A percentile compares a stretch with the other conserved stretches of the same genome.
Conservation (phyloP, 92 coral and sea anemone species). For the Heliopora coerulea region DNA sequence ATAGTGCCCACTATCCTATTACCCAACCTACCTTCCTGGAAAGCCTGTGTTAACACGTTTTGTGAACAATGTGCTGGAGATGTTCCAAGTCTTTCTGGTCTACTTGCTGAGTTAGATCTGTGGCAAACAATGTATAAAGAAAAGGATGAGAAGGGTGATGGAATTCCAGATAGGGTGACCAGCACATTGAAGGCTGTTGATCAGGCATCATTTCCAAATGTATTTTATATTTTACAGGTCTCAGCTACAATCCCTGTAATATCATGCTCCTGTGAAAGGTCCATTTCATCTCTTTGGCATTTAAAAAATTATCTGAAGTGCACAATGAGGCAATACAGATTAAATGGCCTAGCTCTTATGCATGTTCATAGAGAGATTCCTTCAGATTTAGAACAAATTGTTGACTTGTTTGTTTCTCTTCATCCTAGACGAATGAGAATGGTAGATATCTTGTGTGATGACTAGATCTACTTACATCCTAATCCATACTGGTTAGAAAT, state of each 20-base stretch:
- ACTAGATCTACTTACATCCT: no score
- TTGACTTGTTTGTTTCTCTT: neutral
- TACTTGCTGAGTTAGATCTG: neutral
- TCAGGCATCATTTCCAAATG: neutral
- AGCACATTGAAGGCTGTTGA: neutral
- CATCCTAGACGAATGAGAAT: constrained; percentile 26
- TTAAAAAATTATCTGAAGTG: constrained; percentile 11
- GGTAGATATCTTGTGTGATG: constrained; percentile 1
- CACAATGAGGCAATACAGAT: constrained; percentile 1
- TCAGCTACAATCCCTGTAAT: constrained; percentile 2
- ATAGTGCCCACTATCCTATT: neutral
- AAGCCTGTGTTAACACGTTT: neutral
- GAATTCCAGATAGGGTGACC: neutral
- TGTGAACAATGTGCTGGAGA: neutral
- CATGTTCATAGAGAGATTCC: constrained; percentile 9
- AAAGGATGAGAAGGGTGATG: neutral
- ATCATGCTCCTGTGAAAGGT: constrained; percentile 9
- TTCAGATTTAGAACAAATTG: neutral
- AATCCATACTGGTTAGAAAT: no score
- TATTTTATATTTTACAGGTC: neutral
- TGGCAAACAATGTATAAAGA: constrained; percentile 6
- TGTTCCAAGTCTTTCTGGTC: neutral
- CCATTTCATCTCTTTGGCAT: neutral
- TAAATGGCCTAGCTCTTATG: neutral
- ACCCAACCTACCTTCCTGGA: neutral